Conservation (phyloP, 2,113 vertebrate genomes). For the Arvicanthis niloticus region DNA sequence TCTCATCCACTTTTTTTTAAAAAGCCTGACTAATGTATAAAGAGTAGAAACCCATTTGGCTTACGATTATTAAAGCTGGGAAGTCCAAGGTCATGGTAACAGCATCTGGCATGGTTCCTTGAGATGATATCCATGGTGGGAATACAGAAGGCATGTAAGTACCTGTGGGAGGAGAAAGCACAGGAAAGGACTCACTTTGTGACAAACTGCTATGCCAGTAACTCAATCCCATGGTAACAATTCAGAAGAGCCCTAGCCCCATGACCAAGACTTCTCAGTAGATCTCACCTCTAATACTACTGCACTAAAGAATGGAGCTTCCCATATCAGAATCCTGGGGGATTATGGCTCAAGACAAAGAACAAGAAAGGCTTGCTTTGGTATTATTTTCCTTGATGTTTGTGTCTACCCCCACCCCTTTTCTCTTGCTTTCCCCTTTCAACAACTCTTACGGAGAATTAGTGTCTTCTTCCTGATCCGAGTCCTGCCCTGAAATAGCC, state of each 20-base stretch:
- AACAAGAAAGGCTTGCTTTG: neutral
- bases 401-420: neutral
- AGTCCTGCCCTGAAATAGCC: constrained; percentile 16
- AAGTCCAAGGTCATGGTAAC: neutral
- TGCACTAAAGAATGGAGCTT: neutral
- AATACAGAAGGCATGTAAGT: neutral
- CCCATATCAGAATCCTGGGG: neutral
- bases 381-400: neutral
- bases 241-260: neutral
- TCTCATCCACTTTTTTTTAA: neutral
- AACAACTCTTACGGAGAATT: neutral
- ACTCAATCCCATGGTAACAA: neutral
- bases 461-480: neutral
- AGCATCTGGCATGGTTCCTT: neutral
- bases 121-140: neutral
- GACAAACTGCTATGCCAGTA: neutral
- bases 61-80: neutral
- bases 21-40: neutral
- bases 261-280: neutral
- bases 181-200: too few relatives aligned
- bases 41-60: neutral
- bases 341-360: neutral
- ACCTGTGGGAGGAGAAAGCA: too few relatives aligned
- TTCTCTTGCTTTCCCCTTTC: neutral
- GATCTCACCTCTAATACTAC: neutral